Base-by-base conservation (phyloP, 2,888 invertebrate species). In the Meiosimyza decipiens region DNA sequence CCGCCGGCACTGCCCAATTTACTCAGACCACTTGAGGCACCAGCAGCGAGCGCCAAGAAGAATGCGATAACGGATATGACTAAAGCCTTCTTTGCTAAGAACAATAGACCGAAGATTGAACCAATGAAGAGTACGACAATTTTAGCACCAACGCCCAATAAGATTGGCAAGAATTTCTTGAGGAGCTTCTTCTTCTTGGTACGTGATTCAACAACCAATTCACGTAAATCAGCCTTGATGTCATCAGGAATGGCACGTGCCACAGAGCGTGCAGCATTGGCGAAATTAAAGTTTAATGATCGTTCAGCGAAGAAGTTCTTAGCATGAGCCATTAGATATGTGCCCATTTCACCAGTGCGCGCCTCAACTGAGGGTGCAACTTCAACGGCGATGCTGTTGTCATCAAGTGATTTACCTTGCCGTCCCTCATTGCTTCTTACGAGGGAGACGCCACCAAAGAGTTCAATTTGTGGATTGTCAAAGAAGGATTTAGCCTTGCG, bases 51-150 rank as follows among this genome's bases (percentile, higher is more conserved):
- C 28, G 91, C 90, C 79, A 91, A 86, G 79, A 89, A 88, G 78
- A 91, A 88, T 4, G 91, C 91, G 75, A 91, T 86, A 71, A 91
- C 82, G 9, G 90, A 90, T 2, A 89, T 88, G 76, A 91, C 81
- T 77, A 91, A 86, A 68, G 91, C 91, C 82, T 91, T 91, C 87
- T 91, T 91, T 78, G 91, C 91, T 79, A 91, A 83, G 75, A 91
- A 84, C 62, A 89, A 89, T 76, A 91, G 88, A 65, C 88, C 90
- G 82, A 91, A 88, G 85, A 90, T 89, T 33, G 89, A 87, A 67
- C 91, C 85, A 60, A 89, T 87, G 54, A 88, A 88, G 72, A 91
- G 84, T 3, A 88, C 86, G 60, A 89, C 89, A 75, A 91, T 82
- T 82, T 91, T 91, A 79, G 90, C 86, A 83, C 91, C 91, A 64